Evolutionary conservation across 2,797 vertebrate genomes (phyloP).

Genomic region (Melanogrammus aeglefinus): DNA sequence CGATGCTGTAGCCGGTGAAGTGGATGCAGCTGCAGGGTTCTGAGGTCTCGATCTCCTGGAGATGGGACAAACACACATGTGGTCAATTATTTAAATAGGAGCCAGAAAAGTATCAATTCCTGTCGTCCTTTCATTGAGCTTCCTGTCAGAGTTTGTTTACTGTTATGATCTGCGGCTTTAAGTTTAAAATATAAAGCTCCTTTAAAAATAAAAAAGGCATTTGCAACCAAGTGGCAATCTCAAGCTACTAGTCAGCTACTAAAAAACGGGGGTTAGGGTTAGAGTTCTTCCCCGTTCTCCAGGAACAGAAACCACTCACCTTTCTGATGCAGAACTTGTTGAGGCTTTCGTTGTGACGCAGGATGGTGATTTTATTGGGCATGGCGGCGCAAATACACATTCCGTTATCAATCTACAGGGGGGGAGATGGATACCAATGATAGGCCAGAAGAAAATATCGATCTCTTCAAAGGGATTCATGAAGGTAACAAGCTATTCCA

Average conservation of each 20-base stretch:
- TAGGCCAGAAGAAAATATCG: slow-evolving; percentile 14
- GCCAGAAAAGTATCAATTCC: not conserved
- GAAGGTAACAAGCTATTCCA: not conserved
- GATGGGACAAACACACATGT: not conserved
- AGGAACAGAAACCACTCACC: slow-evolving; percentile 64
- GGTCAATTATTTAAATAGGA: not conserved
- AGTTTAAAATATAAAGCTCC: not conserved
- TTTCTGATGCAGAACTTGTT: slow-evolving; percentile 98
- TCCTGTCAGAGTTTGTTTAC: not conserved
- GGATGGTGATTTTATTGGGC: slow-evolving; percentile 93
- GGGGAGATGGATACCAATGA: slow-evolving; percentile 3
- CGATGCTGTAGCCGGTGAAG: slow-evolving; percentile 96
- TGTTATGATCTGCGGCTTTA: not conserved
- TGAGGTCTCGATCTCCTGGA: slow-evolving; percentile 95
- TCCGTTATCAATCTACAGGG: slow-evolving; percentile 86
- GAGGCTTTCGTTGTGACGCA: slow-evolving; percentile 91
- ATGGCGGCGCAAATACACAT: slow-evolving; percentile 95
- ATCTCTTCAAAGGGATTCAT: not conserved
- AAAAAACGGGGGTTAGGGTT: not conserved
- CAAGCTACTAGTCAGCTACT: not conserved
- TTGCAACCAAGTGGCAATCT: not conserved
- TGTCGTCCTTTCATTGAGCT: not conserved
- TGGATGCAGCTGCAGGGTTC: slow-evolving; percentile 98
- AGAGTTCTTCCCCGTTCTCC: not conserved
- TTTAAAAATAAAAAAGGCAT: not conserved